Evolutionary conservation across 2,888 invertebrate species (phyloP), one percentile per base, ranked within the genome.

Genomic region (Drosophila lutescens): DNA sequence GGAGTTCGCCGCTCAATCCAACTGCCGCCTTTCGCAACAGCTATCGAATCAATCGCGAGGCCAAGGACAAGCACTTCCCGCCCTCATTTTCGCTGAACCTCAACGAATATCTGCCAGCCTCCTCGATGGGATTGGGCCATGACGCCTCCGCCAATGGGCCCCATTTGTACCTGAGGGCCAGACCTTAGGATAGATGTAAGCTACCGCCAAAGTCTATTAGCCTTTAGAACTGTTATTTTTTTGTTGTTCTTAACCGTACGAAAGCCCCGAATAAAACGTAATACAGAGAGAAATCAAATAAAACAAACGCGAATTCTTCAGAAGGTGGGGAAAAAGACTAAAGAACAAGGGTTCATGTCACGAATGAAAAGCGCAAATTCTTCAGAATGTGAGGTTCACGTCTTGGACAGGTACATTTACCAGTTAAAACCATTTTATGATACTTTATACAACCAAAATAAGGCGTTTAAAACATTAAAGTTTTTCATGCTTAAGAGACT

Each of bases 1-100:
- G 26, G 26, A 6, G 30, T 8, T 30, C 30, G 4, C 38, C 60
- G 0, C 10, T 71, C 7, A 51, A 32, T 20, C 86, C 84, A 0
- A 47, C 69, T 2, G 69, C 76, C 34, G 75, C 76, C 32, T 89
- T 88, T 62, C 89, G 90, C 43, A 86, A 77, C 65, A 85, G 72
- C 53, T 91, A 91, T 70, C 88, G 91, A 26, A 88, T 90, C 46
- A 91, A 92, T 76, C 79, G 90, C 0, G 92, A 91, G 51, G 81
- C 87, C 20, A 90, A 91, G 63, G 81, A 90, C 4, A 90, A 89
- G 49, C 72, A 75, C 4, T 78, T 72, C 26, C 78, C 88, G 2
- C 77, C 85, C 15, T 41, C 77, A 0, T 71, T 92, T 32, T 86
- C 74, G 20, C 80, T 92, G 4, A 92, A 92, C 71, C 79, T 91